Percentiles rank a stretch among this genome's conserved stretches.
Conservation (phyloP, 2,113 vertebrate genomes). For the Coreoperca whiteheadi region DNA sequence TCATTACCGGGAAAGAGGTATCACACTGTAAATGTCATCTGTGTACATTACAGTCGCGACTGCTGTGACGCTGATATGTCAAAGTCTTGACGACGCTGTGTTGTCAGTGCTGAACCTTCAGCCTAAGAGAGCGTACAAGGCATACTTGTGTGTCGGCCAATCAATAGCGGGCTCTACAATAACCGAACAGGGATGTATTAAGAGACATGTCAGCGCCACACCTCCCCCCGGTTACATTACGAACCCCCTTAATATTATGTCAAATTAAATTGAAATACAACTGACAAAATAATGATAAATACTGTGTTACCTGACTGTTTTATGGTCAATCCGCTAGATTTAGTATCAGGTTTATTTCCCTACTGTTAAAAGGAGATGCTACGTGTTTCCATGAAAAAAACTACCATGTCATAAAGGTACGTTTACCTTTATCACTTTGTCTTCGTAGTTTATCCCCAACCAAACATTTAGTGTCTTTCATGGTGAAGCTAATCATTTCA, state of each 20-base stretch:
- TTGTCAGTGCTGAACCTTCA: conserved; percentile 6
- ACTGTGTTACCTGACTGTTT: neutral
- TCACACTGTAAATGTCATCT: neutral
- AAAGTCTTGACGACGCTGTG: neutral
- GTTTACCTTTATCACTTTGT: neutral
- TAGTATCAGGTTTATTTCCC: neutral
- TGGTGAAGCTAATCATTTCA: conserved; percentile 17
- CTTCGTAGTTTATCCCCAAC: neutral
- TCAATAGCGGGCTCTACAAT: conserved; percentile 28
- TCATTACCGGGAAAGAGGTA: neutral
- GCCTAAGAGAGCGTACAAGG: conserved; percentile 10
- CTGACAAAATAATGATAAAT: conserved; percentile 9
- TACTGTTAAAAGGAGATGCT: neutral
- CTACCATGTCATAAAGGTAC: neutral
- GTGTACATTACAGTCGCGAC: neutral
- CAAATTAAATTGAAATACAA: conserved; percentile 11
- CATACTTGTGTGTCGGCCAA: conserved; percentile 10
- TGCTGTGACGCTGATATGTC: neutral
- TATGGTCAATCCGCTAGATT: neutral
- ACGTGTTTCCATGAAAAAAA: neutral
- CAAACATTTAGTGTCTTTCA: neutral
- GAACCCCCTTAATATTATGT: neutral
- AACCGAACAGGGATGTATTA: conserved; percentile 15
- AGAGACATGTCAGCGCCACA: neutral
- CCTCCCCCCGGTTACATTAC: neutral